A percentile compares a stretch with the other conserved stretches of the same genome.
These are phyloP conservation scores for Zygothrica quintamaculata DNA, from an alignment of 2,888 invertebrate genomes.

Conservation along the genomic window DNA sequence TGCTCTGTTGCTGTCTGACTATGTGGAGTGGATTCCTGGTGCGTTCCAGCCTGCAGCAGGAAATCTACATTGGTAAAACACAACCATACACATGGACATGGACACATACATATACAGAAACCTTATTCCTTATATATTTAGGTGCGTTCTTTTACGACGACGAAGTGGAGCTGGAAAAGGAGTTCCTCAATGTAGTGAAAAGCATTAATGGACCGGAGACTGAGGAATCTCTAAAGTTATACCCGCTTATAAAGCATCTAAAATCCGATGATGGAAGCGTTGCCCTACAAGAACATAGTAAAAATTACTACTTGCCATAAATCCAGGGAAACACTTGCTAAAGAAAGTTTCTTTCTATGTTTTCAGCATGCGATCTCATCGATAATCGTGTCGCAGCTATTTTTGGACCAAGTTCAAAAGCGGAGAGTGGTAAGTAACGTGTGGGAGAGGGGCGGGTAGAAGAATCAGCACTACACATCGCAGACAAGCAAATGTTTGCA, in stretches of 20 bases:
- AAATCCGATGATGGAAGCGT: conserved; percentile 74
- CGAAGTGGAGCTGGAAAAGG: conserved; percentile 86
- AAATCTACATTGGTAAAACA: conserved; percentile 75
- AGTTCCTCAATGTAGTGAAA: conserved; percentile 86
- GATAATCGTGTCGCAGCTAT: conserved; percentile 89
- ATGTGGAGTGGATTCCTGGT: conserved; percentile 62
- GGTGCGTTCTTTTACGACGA: conserved; percentile 86
- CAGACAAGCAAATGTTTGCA: too few relatives aligned
- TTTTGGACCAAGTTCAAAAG: conserved; percentile 87
- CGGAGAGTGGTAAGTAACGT: conserved; percentile 79
- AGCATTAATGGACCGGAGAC: conserved; percentile 80
- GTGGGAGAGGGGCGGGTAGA: too few relatives aligned
- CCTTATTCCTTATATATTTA: conserved; percentile 33
- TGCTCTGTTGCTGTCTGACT: conserved; percentile 44
- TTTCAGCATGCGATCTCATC: conserved; percentile 88
- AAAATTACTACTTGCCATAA: conserved; percentile 1
- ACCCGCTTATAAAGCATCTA: conserved; percentile 76
- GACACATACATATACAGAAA: background rate
- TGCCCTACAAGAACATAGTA: conserved; percentile 79
- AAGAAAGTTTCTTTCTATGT: conserved; percentile 8
- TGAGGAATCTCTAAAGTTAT: conserved; percentile 76
- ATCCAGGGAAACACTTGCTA: background rate
- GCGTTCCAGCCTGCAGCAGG: conserved; percentile 55
- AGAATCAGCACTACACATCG: too few relatives aligned
- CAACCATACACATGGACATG: background rate